Base-by-base conservation (phyloP, 2,888 invertebrate genomes). In the Ashinkailepas kermadecensis region DNA sequence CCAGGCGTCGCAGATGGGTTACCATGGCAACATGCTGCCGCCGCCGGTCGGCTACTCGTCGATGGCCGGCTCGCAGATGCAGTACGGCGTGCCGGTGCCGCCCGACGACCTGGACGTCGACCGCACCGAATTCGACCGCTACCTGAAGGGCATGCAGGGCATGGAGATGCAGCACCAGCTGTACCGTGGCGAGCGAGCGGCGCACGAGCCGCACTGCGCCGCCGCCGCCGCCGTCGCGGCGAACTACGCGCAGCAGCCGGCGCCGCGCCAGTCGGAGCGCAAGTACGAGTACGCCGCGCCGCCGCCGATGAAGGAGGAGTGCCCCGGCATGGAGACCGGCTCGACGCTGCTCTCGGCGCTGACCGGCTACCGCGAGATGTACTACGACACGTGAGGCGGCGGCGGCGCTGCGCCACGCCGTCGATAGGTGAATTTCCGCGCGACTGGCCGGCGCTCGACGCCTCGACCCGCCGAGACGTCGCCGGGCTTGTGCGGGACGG, bases 81-180 rank as follows among this genome's bases (percentile, higher is more conserved):
- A 79, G 59, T 80, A 79, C 78, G 82, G 81, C 12, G 65, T 80
- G 62, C 80, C 81, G 78, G 74, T 67, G 64, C 81, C 70, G 10
- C 82, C 82, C 54, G 83, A 82, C 59, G 82, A 81, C 81, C 78
- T 83, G 54, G 83, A 83, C 10, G 83, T 83, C 25, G 83, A 83
- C 80, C 56, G 82, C 39, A 81, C 81, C 56, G 83, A 83, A 78
- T 83, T 83, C 65, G 83, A 83, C 62, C 78, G 83, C 54, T 83
- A 83, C 81, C 80, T 83, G 81, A 83, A 54, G 56, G 74, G 74
- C 74, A 74, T 74, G 74, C 74, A 54, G 74, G 54, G 56, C 21
- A 74, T 74, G 74, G 56, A 74, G 54, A 13, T 56, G 18, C 54
- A 15, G 12, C 11, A 56, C 21, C 74, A 74, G 74, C 54, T 74